These are phyloP conservation scores for Pediacus dermestoides DNA, from an alignment of 2,888 invertebrate genomes.

Conservation along the genomic window DNA sequence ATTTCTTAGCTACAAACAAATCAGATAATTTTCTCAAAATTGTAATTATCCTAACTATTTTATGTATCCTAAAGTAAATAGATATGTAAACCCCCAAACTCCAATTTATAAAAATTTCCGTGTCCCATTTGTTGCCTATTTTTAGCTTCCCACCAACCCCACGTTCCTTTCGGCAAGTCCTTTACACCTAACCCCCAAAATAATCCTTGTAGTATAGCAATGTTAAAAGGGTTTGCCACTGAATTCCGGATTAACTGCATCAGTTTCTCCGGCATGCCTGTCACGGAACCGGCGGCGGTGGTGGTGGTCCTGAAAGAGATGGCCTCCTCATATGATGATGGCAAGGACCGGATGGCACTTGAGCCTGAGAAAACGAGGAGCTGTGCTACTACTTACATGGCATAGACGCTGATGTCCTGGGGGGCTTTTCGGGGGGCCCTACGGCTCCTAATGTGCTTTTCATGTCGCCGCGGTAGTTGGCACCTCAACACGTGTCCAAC, in stretches of 20 bases:
- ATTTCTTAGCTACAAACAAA: too few species aligned
- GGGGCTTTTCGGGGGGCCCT: slow-evolving; percentile 37
- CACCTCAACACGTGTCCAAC: slow-evolving; percentile 52
- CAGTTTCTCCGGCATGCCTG: slow-evolving; percentile 19
- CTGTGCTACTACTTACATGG: slow-evolving; percentile 42
- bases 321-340: not conserved
- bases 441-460: slow-evolving; percentile 50
- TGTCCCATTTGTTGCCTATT: too few species aligned
- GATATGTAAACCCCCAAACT: too few species aligned
- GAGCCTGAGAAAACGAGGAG: slow-evolving; percentile 37
- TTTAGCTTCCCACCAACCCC: too few species aligned
- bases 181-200: too few species aligned
- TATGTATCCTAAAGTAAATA: too few species aligned
- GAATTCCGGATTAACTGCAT: slow-evolving; percentile 25
- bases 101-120: too few species aligned
- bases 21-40: too few species aligned
- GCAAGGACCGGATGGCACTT: slow-evolving; percentile 29
- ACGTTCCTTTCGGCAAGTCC: too few species aligned
- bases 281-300: slow-evolving; percentile 22
- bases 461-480: slow-evolving; percentile 47
- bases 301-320: slow-evolving; percentile 16
- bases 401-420: slow-evolving; percentile 42
- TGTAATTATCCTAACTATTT: too few species aligned
- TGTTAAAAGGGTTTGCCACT: slow-evolving; percentile 25
- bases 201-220: too few species aligned